A percentile compares a stretch with the other conserved stretches of the same genome.
These are phyloP conservation scores for Apodemus sylvaticus DNA, from an alignment of 2,113 vertebrate genomes.

Conservation along the genomic window DNA sequence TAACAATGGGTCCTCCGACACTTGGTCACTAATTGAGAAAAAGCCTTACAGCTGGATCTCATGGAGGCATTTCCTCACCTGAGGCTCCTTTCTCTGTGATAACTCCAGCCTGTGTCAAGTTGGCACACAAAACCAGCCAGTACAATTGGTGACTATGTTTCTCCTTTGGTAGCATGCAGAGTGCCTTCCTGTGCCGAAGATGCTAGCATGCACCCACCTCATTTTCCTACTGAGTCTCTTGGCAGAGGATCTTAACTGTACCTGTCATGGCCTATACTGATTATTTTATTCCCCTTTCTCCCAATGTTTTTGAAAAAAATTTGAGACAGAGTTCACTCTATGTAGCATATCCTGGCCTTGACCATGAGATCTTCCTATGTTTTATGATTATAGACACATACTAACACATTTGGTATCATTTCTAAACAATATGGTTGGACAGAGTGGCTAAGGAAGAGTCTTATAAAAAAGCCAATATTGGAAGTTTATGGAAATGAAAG, in stretches of 20 bases:
- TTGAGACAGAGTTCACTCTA: not conserved
- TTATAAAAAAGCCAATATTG: not conserved
- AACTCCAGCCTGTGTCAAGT: no score
- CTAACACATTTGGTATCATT: not conserved
- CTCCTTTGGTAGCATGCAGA: not conserved
- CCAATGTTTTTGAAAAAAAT: not conserved
- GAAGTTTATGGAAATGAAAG: conserved; percentile 15
- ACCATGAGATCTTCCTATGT: not conserved
- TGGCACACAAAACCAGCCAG: no score
- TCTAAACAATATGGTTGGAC: not conserved
- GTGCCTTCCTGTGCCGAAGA: not conserved
- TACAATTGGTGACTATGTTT: not conserved
- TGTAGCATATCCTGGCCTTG: not conserved
- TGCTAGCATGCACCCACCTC: not conserved
- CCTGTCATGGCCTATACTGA: not conserved
- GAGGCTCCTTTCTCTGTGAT: no score
- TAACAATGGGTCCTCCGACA: no score
- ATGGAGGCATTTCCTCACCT: no score
- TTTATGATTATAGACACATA: not conserved
- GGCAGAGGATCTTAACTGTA: not conserved
- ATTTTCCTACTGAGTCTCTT: not conserved
- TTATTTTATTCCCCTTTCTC: not conserved
- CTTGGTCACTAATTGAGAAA: no score
- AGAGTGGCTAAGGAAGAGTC: not conserved
- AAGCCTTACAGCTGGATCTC: no score